Base-by-base conservation (phyloP, 2,888 invertebrate species). In the Agrotis clavis region DNA sequence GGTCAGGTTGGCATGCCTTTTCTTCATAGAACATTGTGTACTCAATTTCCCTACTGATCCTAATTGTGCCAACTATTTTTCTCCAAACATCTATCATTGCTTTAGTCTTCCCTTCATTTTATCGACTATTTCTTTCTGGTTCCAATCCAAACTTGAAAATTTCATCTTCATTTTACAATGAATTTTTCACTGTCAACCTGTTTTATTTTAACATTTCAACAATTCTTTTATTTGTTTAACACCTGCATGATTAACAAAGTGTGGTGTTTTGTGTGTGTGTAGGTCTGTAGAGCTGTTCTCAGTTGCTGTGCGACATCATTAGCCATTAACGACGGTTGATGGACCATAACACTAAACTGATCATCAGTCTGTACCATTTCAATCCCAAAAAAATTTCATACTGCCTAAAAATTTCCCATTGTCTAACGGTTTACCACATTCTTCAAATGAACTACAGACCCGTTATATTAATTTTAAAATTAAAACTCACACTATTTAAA, bases 171-270 rank as follows among this genome's bases (percentile, higher is more conserved):
- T 35, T 35, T 7, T 7, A 35, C 1, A 6, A 30, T 30, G 0
- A 5, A 30, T 30, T 1, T 7, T 11, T 41, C 41, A 41, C 11
- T 41, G 11, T 41, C 9, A 41, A 9, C 41, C 41, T 41, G 41
- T 41, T 41, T 41, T 11, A 11, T 41, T 41, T 41, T 41, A 41
- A 41, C 41, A 11, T 41, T 41, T 41, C 11, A 41, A 41, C 41
- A 41, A 7, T 35, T 35, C 6, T 41, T 41, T 41, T 41, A 41
- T 11, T 11, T 11, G 1, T 19, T 19, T 57, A 59, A 48, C 25
- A 74, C 14, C 48, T 75, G 75, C 74, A 69, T 74, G 63, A 6
- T 54, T 71, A 18, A 19, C 25, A 30, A 57, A 1, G 35, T 48
- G 51, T 62, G 59, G n/a, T 4, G 19, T 64, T 64, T 48, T 56